These are phyloP conservation scores for Antennarius maculatus DNA, from an alignment of 2,797 vertebrate genomes.

Conservation along the genomic window DNA sequence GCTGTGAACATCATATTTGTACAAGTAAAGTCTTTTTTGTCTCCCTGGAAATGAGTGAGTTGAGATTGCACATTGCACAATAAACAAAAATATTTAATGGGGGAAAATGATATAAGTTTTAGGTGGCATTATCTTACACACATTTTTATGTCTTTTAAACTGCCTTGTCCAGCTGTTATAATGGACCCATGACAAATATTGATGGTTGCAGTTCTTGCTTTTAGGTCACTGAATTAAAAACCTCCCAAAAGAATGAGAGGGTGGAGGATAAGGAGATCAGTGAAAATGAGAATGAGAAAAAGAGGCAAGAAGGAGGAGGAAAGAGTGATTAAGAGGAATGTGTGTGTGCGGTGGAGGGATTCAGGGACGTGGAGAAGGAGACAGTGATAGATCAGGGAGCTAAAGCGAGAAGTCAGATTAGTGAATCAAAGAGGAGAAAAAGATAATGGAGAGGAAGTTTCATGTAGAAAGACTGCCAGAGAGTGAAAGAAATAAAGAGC, in stretches of 20 bases:
- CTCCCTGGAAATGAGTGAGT: too few relatives aligned
- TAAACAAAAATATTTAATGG: slow-evolving; percentile 12
- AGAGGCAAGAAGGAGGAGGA: slow-evolving; percentile 3
- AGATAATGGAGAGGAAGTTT: slow-evolving; percentile 34
- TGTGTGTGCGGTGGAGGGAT: slow-evolving; percentile 1
- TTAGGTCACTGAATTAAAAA: background rate
- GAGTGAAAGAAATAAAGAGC: slow-evolving; percentile 37
- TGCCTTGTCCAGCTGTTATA: background rate
- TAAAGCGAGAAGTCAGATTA: slow-evolving; percentile 51
- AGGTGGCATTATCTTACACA: background rate
- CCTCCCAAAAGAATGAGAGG: slow-evolving; percentile 1
- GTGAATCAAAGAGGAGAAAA: slow-evolving; percentile 19
- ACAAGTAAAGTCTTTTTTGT: background rate
- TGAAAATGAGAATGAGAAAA: slow-evolving; percentile 25
- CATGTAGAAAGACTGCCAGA: slow-evolving; percentile 48
- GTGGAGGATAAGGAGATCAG: slow-evolving; percentile 5
- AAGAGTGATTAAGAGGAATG: slow-evolving; percentile 30
- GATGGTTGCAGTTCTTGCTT: too few relatives aligned
- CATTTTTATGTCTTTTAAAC: too few relatives aligned
- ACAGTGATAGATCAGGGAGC: slow-evolving; percentile 53
- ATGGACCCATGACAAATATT: background rate
- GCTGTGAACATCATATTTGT: too few relatives aligned
- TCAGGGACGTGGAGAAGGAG: slow-evolving; percentile 24
- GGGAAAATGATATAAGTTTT: background rate
- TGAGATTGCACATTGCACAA: background rate